Evolutionary conservation across 2,888 invertebrate species (phyloP).

Genomic region (Mellilla xanthometata): DNA sequence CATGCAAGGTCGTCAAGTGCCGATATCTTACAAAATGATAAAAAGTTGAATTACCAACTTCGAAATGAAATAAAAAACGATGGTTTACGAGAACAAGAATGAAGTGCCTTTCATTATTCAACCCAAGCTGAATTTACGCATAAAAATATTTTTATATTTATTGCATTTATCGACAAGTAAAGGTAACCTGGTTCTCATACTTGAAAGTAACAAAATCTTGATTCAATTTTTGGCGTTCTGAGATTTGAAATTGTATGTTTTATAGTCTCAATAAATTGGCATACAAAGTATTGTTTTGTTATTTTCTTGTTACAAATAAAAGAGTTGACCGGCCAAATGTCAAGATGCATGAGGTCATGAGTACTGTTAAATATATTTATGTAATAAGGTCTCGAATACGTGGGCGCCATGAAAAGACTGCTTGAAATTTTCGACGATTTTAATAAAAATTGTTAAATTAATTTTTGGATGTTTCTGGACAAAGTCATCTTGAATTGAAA

Average conservation of each 20-base stretch:
- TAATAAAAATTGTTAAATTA: no score
- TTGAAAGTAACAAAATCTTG: not conserved
- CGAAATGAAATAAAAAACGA: slow-evolving; percentile 12
- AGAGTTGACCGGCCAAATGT: slow-evolving; percentile 25
- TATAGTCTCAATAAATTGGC: not conserved
- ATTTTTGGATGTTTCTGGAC: no score
- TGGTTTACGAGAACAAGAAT: slow-evolving; percentile 6
- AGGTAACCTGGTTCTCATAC: not conserved
- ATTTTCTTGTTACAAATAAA: not conserved
- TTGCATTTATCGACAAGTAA: not conserved
- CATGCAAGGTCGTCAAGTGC: slow-evolving; percentile 28
- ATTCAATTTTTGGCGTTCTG: not conserved
- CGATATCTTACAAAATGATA: slow-evolving; percentile 14
- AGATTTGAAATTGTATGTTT: slow-evolving; percentile 4
- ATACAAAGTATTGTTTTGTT: slow-evolving; percentile 3
- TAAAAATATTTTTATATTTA: not conserved
- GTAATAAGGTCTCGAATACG: slow-evolving; percentile 6
- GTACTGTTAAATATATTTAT: slow-evolving; percentile 7
- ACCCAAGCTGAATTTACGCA: slow-evolving; percentile 3
- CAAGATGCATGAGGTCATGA: slow-evolving; percentile 29
- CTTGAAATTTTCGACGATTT: no score
- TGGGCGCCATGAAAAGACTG: slow-evolving; percentile 1
- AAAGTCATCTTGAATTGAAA: no score
- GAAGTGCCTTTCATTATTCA: not conserved
- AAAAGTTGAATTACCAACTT: slow-evolving; percentile 18